phyloP scores from a whole-genome alignment of 2,113 vertebrate species.

The Syrrhaptes paradoxus region DNA sequence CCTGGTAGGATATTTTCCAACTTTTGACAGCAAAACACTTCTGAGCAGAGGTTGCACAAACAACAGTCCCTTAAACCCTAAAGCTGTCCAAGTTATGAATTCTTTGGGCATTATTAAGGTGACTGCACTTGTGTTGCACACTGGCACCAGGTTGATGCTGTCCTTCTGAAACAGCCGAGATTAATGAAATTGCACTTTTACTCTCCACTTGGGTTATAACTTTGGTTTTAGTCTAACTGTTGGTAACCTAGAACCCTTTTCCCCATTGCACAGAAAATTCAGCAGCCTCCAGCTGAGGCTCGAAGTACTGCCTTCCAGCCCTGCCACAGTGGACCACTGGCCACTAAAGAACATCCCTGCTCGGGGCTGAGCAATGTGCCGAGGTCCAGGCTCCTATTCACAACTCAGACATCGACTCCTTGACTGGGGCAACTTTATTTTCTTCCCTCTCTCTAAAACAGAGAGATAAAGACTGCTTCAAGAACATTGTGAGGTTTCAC shows the following conservation, averaged over 20 bases:
- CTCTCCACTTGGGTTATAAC: neutral
- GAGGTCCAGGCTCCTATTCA: neutral
- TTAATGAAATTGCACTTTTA: neutral
- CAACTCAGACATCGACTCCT: neutral
- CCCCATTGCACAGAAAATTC: neutral
- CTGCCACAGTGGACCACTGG: fast-evolving
- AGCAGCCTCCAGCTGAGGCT: neutral
- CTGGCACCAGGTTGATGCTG: neutral
- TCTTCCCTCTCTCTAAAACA: neutral
- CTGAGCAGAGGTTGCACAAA: neutral
- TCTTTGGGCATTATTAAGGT: neutral
- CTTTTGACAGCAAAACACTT: neutral
- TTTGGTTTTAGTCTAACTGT: neutral
- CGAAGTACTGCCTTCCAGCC: neutral
- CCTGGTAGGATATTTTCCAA: neutral
- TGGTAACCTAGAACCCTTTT: neutral
- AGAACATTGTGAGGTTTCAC: neutral
- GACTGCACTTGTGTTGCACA: neutral
- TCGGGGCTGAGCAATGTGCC: fast-evolving
- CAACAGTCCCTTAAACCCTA: neutral
- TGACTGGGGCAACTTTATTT: neutral
- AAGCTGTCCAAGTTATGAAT: neutral
- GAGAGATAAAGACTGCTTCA: neutral
- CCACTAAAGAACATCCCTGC: neutral
- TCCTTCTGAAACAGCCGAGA: neutral